Conservation (phyloP, 2,113 vertebrate genomes). For the Channa argus region DNA sequence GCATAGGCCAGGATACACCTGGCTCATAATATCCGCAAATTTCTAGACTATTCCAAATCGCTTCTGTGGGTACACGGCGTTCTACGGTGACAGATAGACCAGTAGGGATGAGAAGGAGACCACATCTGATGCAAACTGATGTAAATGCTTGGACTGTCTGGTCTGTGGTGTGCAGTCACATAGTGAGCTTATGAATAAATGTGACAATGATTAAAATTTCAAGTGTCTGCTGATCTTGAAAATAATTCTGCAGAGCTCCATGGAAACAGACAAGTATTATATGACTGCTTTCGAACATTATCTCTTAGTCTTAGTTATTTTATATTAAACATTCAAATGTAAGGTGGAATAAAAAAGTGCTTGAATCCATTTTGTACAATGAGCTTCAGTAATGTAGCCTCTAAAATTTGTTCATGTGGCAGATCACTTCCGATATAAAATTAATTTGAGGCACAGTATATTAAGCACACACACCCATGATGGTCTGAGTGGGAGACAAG, state of each 20-base stretch:
- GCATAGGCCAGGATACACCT: too few relatives aligned
- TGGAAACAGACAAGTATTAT: background rate
- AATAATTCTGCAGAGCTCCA: constrained; percentile 1
- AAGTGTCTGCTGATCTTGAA: constrained; percentile 2
- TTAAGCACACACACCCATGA: constrained; percentile 5
- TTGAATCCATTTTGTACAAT: background rate
- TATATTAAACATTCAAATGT: constrained; percentile 1
- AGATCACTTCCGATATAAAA: background rate
- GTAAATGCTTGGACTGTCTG: constrained; percentile 22
- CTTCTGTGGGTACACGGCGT: background rate
- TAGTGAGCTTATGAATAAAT: constrained; percentile 5
- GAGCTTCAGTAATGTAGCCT: background rate
- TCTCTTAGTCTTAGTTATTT: background rate
- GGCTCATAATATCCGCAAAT: background rate
- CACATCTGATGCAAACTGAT: constrained; percentile 33
- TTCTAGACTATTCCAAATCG: background rate
- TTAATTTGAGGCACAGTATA: constrained; percentile 29
- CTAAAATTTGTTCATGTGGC: background rate
- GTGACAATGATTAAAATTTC: constrained; percentile 17
- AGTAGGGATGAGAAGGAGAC: background rate
- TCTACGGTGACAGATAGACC: constrained; percentile 5
- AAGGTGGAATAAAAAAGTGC: background rate
- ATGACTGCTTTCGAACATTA: background rate
- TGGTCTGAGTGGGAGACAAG: background rate
- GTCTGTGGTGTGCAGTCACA: constrained; percentile 4